Conservation (phyloP, 2,797 vertebrate species). For the Pelodytes ibericus region DNA sequence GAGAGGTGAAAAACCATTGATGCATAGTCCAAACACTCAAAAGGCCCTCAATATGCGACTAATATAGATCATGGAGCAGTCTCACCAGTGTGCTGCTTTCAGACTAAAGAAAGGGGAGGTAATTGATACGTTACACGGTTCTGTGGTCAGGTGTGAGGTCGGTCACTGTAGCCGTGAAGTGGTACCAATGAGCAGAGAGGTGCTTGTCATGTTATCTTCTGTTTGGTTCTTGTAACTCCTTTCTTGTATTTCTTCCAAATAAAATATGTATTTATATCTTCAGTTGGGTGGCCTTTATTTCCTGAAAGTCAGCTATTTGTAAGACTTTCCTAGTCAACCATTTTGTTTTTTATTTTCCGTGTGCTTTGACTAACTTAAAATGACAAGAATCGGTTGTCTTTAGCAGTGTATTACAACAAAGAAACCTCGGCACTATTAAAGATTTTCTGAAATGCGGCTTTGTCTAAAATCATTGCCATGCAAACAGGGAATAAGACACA, state of each 20-base stretch:
- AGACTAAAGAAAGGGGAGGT: no score
- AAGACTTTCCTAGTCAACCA: background rate
- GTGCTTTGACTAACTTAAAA: background rate
- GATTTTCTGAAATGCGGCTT: background rate
- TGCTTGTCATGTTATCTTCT: background rate
- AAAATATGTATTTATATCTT: background rate
- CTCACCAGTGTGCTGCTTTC: no score
- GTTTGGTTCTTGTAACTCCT: background rate
- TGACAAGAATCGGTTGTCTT: background rate
- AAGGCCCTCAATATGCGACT: no score
- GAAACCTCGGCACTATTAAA: background rate
- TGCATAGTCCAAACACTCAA: no score
- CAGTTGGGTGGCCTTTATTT: background rate
- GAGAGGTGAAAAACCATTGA: no score
- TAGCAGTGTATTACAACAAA: background rate
- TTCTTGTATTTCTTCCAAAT: background rate
- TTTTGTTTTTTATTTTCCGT: background rate
- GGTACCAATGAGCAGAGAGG: no score
- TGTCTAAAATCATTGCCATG: background rate
- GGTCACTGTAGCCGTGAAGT: no score
- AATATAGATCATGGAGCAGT: no score
- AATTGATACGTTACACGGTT: no score
- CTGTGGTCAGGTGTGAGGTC: no score
- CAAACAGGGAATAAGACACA: background rate
- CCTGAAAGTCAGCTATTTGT: background rate